Evolutionary conservation across 2,888 invertebrate genomes (phyloP), one percentile per base, ranked within the genome.

Genomic region (Meganola albula): DNA sequence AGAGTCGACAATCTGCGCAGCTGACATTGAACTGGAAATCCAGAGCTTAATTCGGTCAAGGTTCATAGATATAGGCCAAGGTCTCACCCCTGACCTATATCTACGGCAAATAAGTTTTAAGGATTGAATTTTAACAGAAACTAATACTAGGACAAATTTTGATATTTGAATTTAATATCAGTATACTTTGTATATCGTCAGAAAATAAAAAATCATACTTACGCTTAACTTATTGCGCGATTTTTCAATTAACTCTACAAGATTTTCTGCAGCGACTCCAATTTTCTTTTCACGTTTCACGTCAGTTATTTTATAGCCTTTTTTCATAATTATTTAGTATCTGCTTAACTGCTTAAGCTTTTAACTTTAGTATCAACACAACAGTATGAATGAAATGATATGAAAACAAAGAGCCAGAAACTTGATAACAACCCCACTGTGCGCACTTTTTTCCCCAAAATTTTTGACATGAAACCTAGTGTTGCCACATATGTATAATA

Each of bases 271-370:
- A 10, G 92, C 93, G 24, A 93, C 87, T 9, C 93, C 93, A 47
- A 92, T 88, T 72, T 91, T 90, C 48, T 90, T 88, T 46, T 88
- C 88, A 37, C 92, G 80, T 48, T 87, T 88, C 2, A 90, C 88
- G 63, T 92, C 90, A 1, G 92, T 91, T 22, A 93, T 90, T 85
- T 92, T 93, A 59, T 90, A 92, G 12, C 93, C 93, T 66, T 88
- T 90, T 59, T 90, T 79, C 83, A 87, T 79, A 48, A 58, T 74
- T 48, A 23, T 26, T 38, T 42, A 27, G 21, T 29, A 40, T 43
- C 22, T n/a, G 20, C 18, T 24, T 11, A 23, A 24, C 34, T 28
- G 8, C 11, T 29, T 26, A 24, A 28, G 40, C 43, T 44, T 42
- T 40, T 34, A 53, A 14, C 44, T 42, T 40, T 34, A 53, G 13